Percentiles rank a stretch among this genome's conserved stretches.
phyloP scores from a whole-genome alignment of 2,888 invertebrate species.

The Cosmia trapezina region DNA sequence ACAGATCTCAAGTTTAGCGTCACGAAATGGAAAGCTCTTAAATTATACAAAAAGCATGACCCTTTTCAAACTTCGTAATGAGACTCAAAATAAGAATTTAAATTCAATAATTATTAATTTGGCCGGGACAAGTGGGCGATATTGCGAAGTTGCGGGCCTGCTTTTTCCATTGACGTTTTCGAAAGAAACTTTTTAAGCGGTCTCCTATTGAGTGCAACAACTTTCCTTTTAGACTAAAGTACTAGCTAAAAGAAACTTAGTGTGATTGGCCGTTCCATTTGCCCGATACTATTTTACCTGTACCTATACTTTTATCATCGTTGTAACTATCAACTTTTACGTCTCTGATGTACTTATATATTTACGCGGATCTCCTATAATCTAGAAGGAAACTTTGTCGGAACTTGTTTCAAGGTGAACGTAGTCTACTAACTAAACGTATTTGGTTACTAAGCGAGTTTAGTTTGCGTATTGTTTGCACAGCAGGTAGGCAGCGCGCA shows the following conservation, averaged over 20 bases:
- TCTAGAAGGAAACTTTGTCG: slow-evolving; percentile 56
- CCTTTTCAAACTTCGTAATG: slow-evolving; percentile 78
- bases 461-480: slow-evolving; percentile 70
- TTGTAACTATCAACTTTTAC: slow-evolving; percentile 55
- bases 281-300: slow-evolving; percentile 64
- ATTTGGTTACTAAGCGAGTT: slow-evolving; percentile 60
- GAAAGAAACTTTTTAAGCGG: slow-evolving; percentile 78
- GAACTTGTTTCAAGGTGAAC: slow-evolving; percentile 60
- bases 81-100: slow-evolving; percentile 79
- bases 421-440: slow-evolving; percentile 53
- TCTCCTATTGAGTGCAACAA: slow-evolving; percentile 81
- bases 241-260: slow-evolving; percentile 76
- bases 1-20: slow-evolving; percentile 67
- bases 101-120: slow-evolving; percentile 83
- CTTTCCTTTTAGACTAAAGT: slow-evolving; percentile 79
- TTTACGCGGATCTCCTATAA: slow-evolving; percentile 54
- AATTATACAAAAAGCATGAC: slow-evolving; percentile 79
- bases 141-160: slow-evolving; percentile 78
- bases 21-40: slow-evolving; percentile 73
- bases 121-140: slow-evolving; percentile 76
- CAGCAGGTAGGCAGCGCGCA: slow-evolving; percentile 68
- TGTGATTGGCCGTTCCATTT: slow-evolving; percentile 74
- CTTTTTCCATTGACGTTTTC: slow-evolving; percentile 76
- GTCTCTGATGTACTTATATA: slow-evolving; percentile 53
- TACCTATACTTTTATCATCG: slow-evolving; percentile 51